Conservation (phyloP, 2,113 vertebrate species). For the Dendropsophus ebraccatus region DNA sequence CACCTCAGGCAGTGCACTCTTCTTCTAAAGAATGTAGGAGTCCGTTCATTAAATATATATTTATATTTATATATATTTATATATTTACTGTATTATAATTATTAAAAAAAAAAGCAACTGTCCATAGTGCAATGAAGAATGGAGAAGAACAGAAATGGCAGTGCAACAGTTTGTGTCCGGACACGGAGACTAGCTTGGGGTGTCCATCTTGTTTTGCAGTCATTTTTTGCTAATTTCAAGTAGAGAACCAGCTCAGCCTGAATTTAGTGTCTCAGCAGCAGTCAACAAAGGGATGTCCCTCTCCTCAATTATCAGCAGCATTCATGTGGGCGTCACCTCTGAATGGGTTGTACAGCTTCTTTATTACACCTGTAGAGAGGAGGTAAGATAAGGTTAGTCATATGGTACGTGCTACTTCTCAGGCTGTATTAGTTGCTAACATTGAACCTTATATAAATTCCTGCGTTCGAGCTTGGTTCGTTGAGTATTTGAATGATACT, state of each 20-base stretch:
- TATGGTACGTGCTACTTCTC: no score
- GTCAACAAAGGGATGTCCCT: constrained; percentile 86
- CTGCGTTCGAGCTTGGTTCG: neutral
- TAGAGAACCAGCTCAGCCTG: constrained; percentile 95
- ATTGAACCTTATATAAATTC: no score
- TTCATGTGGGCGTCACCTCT: constrained; percentile 91
- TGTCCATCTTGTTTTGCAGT: constrained; percentile 84
- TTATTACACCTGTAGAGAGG: constrained; percentile 83
- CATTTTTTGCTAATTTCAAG: constrained; percentile 87
- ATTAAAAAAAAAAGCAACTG: constrained; percentile 83
- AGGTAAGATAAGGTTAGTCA: neutral
- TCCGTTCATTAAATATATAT: constrained; percentile 71
- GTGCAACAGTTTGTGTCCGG: constrained; percentile 80
- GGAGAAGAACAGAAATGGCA: constrained; percentile 86
- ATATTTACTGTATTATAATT: constrained; percentile 67
- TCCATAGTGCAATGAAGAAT: constrained; percentile 98
- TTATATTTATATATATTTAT: constrained; percentile 55
- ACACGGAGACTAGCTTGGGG: constrained; percentile 83
- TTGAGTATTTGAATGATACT: neutral
- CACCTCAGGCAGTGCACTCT: constrained; percentile 83
- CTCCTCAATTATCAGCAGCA: constrained; percentile 94
- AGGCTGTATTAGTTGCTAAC: no score
- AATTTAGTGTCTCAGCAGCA: constrained; percentile 92
- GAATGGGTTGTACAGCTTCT: constrained; percentile 79
- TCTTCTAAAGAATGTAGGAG: constrained; percentile 79